These are phyloP conservation scores for Sakesphorus luctuosus DNA, from an alignment of 2,113 vertebrate genomes.

Conservation along the genomic window DNA sequence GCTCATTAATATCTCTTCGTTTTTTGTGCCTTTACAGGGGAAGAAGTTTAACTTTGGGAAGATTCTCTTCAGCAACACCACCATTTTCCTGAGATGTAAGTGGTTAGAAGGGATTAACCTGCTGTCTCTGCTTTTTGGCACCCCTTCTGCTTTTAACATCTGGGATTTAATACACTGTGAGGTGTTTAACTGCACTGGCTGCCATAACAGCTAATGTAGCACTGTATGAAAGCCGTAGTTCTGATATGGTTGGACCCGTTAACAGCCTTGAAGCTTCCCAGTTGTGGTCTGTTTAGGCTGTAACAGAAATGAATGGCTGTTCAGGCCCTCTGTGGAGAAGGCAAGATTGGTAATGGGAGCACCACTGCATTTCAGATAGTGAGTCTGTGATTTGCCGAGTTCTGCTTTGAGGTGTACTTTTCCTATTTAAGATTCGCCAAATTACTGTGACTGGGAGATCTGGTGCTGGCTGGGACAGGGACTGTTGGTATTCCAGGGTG, in stretches of 20 bases:
- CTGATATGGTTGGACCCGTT: not conserved
- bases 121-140: not conserved
- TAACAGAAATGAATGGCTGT: not conserved
- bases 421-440: not conserved
- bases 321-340: not conserved
- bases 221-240: not conserved
- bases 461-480: not conserved
- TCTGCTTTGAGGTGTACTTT: not conserved
- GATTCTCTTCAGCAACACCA: slow-evolving; percentile 82
- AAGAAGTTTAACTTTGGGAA: slow-evolving; percentile 82
- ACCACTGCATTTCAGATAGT: not conserved
- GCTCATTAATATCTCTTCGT: not conserved
- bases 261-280: not conserved
- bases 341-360: not conserved
- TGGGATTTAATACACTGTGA: not conserved
- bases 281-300: not conserved
- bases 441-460: not conserved
- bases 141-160: not conserved
- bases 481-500: not conserved
- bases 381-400: not conserved
- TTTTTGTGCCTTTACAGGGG: slow-evolving; percentile 65
- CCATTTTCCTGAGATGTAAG: slow-evolving; percentile 83
- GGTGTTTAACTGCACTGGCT: not conserved
- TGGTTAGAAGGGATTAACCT: not conserved
- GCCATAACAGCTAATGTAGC: not conserved